phyloP scores from a whole-genome alignment of 2,888 invertebrate species.

The Chouioia cunea region DNA sequence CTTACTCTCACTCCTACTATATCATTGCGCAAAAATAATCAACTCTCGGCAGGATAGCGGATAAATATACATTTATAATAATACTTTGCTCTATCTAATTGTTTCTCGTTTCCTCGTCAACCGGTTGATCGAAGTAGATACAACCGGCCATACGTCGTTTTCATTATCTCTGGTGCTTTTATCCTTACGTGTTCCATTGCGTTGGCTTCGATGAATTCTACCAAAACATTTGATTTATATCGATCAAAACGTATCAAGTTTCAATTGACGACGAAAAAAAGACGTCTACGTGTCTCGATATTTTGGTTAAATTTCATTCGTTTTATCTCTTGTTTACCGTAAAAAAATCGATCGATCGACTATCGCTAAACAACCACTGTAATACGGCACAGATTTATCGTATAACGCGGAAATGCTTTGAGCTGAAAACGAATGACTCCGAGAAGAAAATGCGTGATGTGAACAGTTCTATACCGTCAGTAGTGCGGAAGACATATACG shows the following conservation, averaged over 20 bases:
- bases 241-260: background rate
- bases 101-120: slow-evolving; percentile 18
- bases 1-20: background rate
- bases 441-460: slow-evolving; percentile 5
- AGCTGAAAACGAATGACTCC: too few relatives aligned
- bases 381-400: too few relatives aligned
- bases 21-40: slow-evolving; percentile 44
- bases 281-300: too few relatives aligned
- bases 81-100: slow-evolving; percentile 36
- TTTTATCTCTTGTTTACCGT: too few relatives aligned
- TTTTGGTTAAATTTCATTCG: too few relatives aligned
- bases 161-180: slow-evolving; percentile 12
- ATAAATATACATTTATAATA: slow-evolving; percentile 26
- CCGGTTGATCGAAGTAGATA: slow-evolving; percentile 4
- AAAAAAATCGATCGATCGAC: too few relatives aligned
- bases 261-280: too few relatives aligned
- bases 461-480: slow-evolving; percentile 25
- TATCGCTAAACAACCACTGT: too few relatives aligned
- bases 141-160: background rate
- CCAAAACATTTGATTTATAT: slow-evolving; percentile 1
- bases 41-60: slow-evolving; percentile 27
- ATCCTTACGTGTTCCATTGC: slow-evolving; percentile 21
- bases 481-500: slow-evolving; percentile 45
- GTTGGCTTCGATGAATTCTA: slow-evolving; percentile 8
- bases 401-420: too few relatives aligned